A percentile compares a stretch with the other conserved stretches of the same genome.
phyloP scores from a whole-genome alignment of 2,113 vertebrate genomes.

The Gavialis gangeticus region DNA sequence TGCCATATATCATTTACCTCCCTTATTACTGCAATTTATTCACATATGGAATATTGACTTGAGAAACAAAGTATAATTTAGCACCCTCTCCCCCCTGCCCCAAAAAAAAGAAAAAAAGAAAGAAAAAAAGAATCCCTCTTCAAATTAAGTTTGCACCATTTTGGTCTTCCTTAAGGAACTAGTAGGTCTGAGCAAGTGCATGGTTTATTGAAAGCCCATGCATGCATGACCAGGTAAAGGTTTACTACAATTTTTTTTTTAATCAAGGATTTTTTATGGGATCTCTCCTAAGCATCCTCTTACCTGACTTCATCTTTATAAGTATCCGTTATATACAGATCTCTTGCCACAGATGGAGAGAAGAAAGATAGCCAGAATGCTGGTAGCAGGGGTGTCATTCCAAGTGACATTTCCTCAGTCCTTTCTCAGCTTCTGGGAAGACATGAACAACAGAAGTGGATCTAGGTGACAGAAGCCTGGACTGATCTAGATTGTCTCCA shows the following conservation, averaged over 20 bases:
- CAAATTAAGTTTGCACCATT: not conserved
- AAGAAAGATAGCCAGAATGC: not conserved
- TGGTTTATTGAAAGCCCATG: not conserved
- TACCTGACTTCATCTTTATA: not conserved
- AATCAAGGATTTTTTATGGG: not conserved
- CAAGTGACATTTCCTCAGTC: not conserved
- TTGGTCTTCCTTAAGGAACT: not conserved
- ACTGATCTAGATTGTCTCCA: not conserved
- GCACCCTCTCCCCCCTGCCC: not conserved
- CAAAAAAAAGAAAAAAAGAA: not conserved
- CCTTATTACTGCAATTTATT: constrained; percentile 49
- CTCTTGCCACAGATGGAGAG: not conserved
- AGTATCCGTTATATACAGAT: not conserved
- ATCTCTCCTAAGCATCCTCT: not conserved
- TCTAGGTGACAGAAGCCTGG: not conserved
- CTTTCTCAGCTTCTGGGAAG: not conserved
- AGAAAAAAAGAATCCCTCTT: not conserved
- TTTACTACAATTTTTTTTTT: not conserved
- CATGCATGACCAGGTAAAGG: not conserved
- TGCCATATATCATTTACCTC: constrained; percentile 58
- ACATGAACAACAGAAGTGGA: not conserved
- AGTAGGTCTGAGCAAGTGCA: constrained; percentile 9
- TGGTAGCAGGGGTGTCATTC: not conserved
- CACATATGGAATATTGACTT: constrained; percentile 47
- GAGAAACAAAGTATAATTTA: constrained; percentile 54